Conservation (phyloP, 2,888 invertebrate species). For the Apamea monoglypha region DNA sequence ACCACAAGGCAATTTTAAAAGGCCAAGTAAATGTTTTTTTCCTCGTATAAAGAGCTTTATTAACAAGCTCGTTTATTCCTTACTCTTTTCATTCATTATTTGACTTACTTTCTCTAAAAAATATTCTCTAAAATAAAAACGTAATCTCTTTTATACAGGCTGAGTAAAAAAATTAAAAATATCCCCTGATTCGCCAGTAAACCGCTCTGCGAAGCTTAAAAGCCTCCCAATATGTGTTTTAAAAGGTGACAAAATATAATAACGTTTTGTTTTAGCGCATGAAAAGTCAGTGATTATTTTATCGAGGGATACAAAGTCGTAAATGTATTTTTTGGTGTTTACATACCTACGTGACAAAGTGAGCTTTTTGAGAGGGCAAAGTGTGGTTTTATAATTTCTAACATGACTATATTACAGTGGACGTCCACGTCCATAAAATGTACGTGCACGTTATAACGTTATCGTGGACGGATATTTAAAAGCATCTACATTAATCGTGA, state of each 20-base stretch:
- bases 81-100: constrained; percentile 11
- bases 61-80: constrained; percentile 5
- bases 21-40: background rate
- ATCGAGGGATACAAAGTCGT: background rate
- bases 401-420: too few species aligned
- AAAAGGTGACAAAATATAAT: constrained; percentile 58
- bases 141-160: constrained; percentile 38
- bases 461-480: too few species aligned
- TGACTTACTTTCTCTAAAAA: constrained; percentile 2
- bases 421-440: too few species aligned
- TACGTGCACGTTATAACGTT: too few species aligned
- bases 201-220: constrained; percentile 61
- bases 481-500: too few species aligned
- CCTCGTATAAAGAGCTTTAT: background rate
- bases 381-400: too few species aligned
- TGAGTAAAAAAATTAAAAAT: constrained; percentile 35
- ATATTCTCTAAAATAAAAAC: background rate
- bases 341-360: too few species aligned
- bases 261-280: constrained; percentile 43
- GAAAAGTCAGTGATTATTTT: constrained; percentile 43
- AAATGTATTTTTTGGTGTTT: too few species aligned
- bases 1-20: background rate
- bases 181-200: constrained; percentile 33
- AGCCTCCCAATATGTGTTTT: constrained; percentile 63
- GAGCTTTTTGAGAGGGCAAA: background rate